Evolutionary conservation across 2,888 invertebrate genomes (phyloP).

Genomic region (Hirtodrosophila duncani): DNA sequence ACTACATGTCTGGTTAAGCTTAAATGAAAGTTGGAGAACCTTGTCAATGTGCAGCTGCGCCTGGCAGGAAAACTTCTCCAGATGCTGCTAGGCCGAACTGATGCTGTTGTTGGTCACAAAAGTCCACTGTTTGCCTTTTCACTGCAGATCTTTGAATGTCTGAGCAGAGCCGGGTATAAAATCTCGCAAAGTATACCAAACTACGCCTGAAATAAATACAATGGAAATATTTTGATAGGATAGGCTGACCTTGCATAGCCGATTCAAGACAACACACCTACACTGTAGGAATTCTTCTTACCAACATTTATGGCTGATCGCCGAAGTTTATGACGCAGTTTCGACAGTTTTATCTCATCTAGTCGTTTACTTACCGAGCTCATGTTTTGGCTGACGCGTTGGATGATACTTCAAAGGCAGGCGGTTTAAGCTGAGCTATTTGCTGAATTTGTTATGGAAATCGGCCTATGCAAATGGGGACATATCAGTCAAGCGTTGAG

Average conservation of each 20-base stretch:
- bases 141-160: slow-evolving; percentile 75
- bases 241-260: background rate
- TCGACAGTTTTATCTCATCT: background rate
- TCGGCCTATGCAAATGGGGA: background rate
- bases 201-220: slow-evolving; percentile 76
- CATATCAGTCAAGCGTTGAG: slow-evolving; percentile 21
- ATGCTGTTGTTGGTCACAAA: slow-evolving; percentile 79
- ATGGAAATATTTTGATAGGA: background rate
- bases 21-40: no score
- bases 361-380: background rate
- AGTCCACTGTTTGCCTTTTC: slow-evolving; percentile 77
- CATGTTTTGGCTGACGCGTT: background rate
- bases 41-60: slow-evolving; percentile 63
- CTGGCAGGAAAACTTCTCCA: slow-evolving; percentile 59
- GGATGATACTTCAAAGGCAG: background rate
- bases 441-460: no score
- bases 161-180: slow-evolving; percentile 76
- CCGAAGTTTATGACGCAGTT: no score
- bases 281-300: slow-evolving; percentile 4
- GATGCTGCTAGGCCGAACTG: slow-evolving; percentile 55
- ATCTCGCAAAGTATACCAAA: slow-evolving; percentile 77
- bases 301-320: no score
- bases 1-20: slow-evolving; percentile 1
- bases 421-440: no score
- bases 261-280: background rate